A percentile compares a stretch with the other conserved stretches of the same genome.
phyloP scores from a whole-genome alignment of 2,888 invertebrate genomes.

The Uloborus plumipes region DNA sequence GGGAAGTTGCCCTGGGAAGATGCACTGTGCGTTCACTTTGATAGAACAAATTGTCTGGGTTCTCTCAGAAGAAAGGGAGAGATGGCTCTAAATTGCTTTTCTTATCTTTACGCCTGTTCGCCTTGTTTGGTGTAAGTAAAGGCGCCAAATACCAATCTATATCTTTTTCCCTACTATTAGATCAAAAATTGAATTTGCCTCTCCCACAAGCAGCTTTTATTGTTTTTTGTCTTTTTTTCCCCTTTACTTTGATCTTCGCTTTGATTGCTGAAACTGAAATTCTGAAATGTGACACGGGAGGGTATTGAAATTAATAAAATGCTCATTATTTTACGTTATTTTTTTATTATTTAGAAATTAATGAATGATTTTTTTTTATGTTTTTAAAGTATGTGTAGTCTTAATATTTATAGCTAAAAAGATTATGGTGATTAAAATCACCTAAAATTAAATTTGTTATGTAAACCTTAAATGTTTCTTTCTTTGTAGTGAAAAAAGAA shows the following conservation, averaged over 20 bases:
- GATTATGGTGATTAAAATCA: too few species aligned
- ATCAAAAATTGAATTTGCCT: slow-evolving; percentile 34
- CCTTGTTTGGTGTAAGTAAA: slow-evolving; percentile 28
- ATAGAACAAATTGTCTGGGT: slow-evolving; percentile 30
- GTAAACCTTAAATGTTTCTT: too few species aligned
- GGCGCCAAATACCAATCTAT: slow-evolving; percentile 46
- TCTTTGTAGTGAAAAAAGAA: too few species aligned
- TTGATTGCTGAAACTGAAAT: too few species aligned
- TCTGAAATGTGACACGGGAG: too few species aligned
- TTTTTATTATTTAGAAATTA: too few species aligned
- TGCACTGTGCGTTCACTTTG: slow-evolving; percentile 38
- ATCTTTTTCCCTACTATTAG: slow-evolving; percentile 23
- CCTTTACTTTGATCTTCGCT: slow-evolving; percentile 20
- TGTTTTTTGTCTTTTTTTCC: slow-evolving; percentile 35
- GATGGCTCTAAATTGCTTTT: slow-evolving; percentile 40
- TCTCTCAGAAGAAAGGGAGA: slow-evolving; percentile 19
- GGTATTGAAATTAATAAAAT: too few species aligned
- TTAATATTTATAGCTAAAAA: too few species aligned
- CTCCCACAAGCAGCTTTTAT: slow-evolving; percentile 42
- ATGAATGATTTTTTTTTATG: too few species aligned
- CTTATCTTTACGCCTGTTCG: slow-evolving; percentile 40
- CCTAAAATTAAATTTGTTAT: too few species aligned
- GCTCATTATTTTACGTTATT: too few species aligned
- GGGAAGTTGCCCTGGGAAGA: slow-evolving; percentile 19
- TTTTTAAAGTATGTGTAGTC: too few species aligned